Percentiles rank a stretch among this genome's conserved stretches.
Conservation (phyloP, 2,888 invertebrate genomes). For the Standfussiana lucernea region DNA sequence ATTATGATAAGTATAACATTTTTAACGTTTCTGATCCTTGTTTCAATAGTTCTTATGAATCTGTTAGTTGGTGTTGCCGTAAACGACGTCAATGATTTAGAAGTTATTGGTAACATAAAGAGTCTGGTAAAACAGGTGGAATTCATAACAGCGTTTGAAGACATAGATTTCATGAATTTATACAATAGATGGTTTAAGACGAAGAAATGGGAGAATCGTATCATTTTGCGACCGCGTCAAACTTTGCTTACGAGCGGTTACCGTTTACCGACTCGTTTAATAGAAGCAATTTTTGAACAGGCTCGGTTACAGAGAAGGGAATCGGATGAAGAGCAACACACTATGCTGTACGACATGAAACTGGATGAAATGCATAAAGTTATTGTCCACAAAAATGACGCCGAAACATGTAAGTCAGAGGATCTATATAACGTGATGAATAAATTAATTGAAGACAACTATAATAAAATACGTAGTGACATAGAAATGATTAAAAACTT, state of each 20-base stretch:
- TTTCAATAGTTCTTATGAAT: slow-evolving; percentile 91
- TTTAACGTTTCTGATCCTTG: slow-evolving; percentile 87
- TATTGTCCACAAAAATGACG: background rate
- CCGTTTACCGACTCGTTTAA: slow-evolving; percentile 77
- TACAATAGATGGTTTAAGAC: slow-evolving; percentile 19
- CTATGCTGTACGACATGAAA: slow-evolving; percentile 71
- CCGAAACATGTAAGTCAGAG: no score
- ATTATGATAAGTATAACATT: slow-evolving; percentile 86
- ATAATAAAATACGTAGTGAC: background rate
- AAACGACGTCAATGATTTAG: slow-evolving; percentile 89
- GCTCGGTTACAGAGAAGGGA: slow-evolving; percentile 79
- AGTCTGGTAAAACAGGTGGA: slow-evolving; percentile 89
- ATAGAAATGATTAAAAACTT: background rate
- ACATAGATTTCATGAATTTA: slow-evolving; percentile 38
- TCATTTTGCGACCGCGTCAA: no score
- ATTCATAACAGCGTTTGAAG: slow-evolving; percentile 78
- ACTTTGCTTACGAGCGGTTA: no score
- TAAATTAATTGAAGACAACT: no score
- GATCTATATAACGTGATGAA: no score
- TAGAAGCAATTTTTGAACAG: slow-evolving; percentile 82
- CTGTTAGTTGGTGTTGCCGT: slow-evolving; percentile 90
- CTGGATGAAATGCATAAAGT: slow-evolving; percentile 63
- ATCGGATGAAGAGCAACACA: slow-evolving; percentile 74
- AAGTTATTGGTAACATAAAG: slow-evolving; percentile 88
- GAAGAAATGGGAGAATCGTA: no score